These are phyloP conservation scores for Elysia chlorotica DNA, from an alignment of 1,140 invertebrate species.

Conservation along the genomic window DNA sequence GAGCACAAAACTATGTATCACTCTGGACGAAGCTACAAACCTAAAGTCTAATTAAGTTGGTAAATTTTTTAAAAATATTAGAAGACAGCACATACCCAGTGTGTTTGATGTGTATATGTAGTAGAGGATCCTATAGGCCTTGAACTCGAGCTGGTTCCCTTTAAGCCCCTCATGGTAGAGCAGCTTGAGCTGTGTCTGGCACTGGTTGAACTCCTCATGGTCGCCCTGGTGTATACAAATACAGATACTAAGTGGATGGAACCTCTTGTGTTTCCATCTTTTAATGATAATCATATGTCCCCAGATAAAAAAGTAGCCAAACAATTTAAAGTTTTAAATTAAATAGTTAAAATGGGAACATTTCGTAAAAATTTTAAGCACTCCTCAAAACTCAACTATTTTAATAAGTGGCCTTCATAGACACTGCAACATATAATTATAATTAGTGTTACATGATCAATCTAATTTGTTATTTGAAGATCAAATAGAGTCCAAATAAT, in stretches of 20 bases:
- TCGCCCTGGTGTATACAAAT: slow-evolving; percentile 70
- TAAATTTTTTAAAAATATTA: no score
- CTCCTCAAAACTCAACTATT: no score
- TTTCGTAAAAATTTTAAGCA: no score
- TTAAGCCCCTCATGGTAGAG: slow-evolving; percentile 67
- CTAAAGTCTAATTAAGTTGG: background rate
- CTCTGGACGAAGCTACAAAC: background rate
- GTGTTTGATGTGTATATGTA: slow-evolving; percentile 97
- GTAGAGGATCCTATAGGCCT: slow-evolving; percentile 92
- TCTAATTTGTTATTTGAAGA: no score
- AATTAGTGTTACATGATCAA: no score
- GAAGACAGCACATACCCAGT: slow-evolving; percentile 87
- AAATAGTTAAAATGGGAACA: no score
- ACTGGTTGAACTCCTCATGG: slow-evolving; percentile 98
- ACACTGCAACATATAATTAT: no score
- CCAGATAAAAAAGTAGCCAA: no score
- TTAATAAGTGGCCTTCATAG: no score
- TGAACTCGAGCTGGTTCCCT: slow-evolving; percentile 77
- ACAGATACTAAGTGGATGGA: background rate
- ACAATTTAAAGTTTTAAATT: no score
- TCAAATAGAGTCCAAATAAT: no score
- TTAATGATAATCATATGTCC: no score
- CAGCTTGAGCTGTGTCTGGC: slow-evolving; percentile 95
- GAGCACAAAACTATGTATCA: background rate
- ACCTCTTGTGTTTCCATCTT: background rate